phyloP scores from a whole-genome alignment of 2,888 invertebrate genomes.

The Chrysodeixis includens region DNA sequence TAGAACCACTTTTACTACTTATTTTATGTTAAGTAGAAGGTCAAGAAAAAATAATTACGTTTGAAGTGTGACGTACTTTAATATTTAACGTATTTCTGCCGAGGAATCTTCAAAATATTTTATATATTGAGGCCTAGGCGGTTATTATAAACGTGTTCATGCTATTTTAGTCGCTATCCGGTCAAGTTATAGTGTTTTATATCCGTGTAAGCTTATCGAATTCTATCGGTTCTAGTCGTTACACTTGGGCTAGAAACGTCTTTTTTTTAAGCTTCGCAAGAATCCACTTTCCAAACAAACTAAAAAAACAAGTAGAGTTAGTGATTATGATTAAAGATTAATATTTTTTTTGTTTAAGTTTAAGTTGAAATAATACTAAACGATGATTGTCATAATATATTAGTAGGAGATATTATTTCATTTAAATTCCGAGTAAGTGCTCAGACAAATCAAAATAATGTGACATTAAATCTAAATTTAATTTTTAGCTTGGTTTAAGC shows the following conservation, averaged over 20 bases:
- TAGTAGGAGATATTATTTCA: no score
- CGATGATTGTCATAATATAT: no score
- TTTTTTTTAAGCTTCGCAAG: not conserved
- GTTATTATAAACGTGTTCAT: not conserved
- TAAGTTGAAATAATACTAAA: no score
- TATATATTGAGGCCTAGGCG: not conserved
- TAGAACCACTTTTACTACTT: no score
- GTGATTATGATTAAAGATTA: no score
- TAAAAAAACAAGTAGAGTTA: no score
- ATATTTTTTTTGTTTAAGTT: no score
- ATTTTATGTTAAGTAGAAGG: not conserved
- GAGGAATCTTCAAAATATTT: not conserved
- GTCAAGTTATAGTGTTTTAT: not conserved
- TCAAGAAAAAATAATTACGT: not conserved
- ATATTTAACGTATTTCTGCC: not conserved
- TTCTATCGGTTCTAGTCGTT: not conserved
- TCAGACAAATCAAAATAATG: not conserved
- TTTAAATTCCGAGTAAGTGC: no score
- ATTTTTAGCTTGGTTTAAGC: not conserved
- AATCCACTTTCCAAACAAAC: no score
- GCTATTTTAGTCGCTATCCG: not conserved
- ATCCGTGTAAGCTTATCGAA: not conserved
- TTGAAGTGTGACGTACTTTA: not conserved
- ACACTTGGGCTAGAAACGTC: not conserved
- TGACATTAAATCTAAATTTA: not conserved